Evolutionary conservation across 2,888 invertebrate species (phyloP), one percentile per base, ranked within the genome.

Genomic region (Pemphredon lugubris): DNA sequence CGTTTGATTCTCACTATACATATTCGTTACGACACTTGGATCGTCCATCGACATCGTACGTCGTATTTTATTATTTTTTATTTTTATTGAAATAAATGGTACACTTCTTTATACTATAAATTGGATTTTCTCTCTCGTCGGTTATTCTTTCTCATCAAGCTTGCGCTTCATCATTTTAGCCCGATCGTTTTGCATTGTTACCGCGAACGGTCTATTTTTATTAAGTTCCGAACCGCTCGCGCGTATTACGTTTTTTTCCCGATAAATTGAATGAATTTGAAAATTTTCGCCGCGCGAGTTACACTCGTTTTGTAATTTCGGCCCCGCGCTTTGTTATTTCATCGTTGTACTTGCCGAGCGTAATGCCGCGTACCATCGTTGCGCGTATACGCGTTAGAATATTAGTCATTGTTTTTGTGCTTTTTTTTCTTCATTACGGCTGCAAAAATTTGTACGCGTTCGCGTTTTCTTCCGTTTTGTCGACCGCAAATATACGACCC

Each of bases 181-280:
- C 13, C 34, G 13, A 16, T 58, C 50, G 48, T 58, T 58, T 40
- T 20, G 16, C 45, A 54, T 34, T 30, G 63, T 45, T 42, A 42
- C 13, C 39, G 50, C 14, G 39, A 3, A n/a, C 51, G 18, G 34
- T 51, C 48, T 34, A 55, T 37, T 58, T 73, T 55, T 51, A 54
- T 73, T 50, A 63, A 63, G 50, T 61, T 14, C 37, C 16, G 44
- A 32, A 32, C 21, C 54, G 42, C 23, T 45, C 44, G 39, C 16
- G 40, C 47, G 58, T 37, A 32, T 57, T 34, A 34, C 30, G 55
- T 21, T 44, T 32, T 23, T 45, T 42, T 30, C 23, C 5, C 47
- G 32, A 50, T 58, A 45, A 50, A 44, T 44, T 57, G 58, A 65
- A 65, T 66, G 66, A 69, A 69, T 69, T 53, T 48, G 58, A 37